Evolutionary conservation across 1,140 invertebrate species (phyloP).

Genomic region (Diabrotica virgifera): DNA sequence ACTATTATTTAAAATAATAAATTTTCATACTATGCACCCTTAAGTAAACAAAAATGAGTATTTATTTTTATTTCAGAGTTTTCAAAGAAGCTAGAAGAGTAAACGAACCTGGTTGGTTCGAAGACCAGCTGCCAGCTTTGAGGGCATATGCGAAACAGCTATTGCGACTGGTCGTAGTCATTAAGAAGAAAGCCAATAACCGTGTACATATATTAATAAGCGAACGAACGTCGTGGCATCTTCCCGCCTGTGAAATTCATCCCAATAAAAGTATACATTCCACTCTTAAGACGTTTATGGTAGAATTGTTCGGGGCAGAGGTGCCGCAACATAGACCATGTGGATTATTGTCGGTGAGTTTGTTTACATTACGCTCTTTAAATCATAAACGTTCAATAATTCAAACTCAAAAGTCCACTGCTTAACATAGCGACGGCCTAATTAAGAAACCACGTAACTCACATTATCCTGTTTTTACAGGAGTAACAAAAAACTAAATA

Average conservation of each 20-base stretch:
- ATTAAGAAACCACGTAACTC: too few species aligned
- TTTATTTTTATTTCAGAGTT: conserved; percentile 28
- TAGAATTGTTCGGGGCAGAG: conserved; percentile 85
- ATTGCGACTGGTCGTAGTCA: conserved; percentile 73
- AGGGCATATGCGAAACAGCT: conserved; percentile 69
- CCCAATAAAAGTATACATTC: conserved; percentile 82
- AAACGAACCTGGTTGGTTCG: conserved; percentile 62
- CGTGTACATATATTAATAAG: conserved; percentile 78
- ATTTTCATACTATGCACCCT: too few species aligned
- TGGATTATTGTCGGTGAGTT: conserved; percentile 65
- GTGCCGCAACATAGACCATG: conserved; percentile 81
- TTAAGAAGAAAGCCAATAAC: conserved; percentile 81
- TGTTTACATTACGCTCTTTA: neutral
- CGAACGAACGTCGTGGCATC: conserved; percentile 76
- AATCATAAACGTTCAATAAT: too few species aligned
- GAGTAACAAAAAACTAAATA: too few species aligned
- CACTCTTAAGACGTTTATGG: conserved; percentile 85
- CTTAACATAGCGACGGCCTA: too few species aligned
- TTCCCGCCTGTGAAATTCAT: conserved; percentile 86
- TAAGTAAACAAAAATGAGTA: too few species aligned
- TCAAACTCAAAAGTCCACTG: too few species aligned
- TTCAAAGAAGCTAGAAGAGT: conserved; percentile 43
- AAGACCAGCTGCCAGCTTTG: conserved; percentile 65
- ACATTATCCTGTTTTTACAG: too few species aligned
- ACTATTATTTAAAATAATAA: too few species aligned